Evolutionary conservation across 2,797 vertebrate genomes (phyloP).

Genomic region (Poliocrania exsul): DNA sequence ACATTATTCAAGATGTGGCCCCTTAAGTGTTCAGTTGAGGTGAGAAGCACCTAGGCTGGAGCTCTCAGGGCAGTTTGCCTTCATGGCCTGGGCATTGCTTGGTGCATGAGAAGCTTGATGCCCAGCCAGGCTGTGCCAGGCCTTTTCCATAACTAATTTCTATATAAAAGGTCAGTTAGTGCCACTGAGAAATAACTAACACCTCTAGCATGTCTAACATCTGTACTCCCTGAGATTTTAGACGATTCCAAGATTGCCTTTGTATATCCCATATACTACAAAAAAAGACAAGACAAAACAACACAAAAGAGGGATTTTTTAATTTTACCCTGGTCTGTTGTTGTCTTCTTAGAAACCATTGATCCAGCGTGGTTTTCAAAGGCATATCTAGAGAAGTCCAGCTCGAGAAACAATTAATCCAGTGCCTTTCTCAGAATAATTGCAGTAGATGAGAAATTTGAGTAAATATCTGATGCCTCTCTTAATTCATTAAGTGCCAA

Average conservation of each 20-base stretch:
- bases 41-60: not conserved
- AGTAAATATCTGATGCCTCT: not conserved
- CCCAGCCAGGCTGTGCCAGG: not conserved
- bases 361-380: not conserved
- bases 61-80: not conserved
- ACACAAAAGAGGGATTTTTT: not conserved
- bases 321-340: not conserved
- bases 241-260: not conserved
- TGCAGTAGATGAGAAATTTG: not conserved
- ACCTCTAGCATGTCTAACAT: not conserved
- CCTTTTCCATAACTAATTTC: not conserved
- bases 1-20: not conserved
- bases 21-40: not conserved
- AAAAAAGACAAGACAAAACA: not conserved
- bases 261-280: fast-evolving
- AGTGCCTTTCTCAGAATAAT: not conserved
- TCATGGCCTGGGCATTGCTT: not conserved
- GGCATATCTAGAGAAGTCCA: not conserved
- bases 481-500: not conserved
- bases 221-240: not conserved
- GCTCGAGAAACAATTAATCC: not conserved
- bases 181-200: not conserved
- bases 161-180: not conserved
- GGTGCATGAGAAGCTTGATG: not conserved
- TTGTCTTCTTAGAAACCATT: not conserved